Evolutionary conservation across 2,888 invertebrate genomes (phyloP), one percentile per base, ranked within the genome.

Genomic region (Melieria crassipennis): DNA sequence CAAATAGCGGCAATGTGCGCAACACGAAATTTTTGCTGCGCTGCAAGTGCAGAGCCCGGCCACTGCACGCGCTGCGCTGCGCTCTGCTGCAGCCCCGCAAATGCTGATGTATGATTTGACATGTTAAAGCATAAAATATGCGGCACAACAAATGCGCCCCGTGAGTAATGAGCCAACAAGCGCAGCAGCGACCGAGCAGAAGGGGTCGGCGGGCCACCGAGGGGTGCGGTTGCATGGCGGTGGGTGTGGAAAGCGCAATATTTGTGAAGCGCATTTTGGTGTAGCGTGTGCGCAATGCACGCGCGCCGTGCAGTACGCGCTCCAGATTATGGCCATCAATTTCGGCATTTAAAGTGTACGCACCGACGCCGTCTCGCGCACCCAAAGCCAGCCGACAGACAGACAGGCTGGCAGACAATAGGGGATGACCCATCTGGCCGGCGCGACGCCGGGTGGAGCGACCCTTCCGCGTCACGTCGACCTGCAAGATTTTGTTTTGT

Each of bases 251-350:
- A 56, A 50, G 60, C 74, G 75, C 71, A 30, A 71, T 76, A 76
- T 74, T 76, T 76, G 72, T 71, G 70, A 76, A 76, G 70, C 73
- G 72, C 75, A 75, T 30, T 30, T 30, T 30, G 30, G 30, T 57
- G 30, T 16, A 57, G n/a, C 30, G 30, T 10, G 70, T 70, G 71
- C 65, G 64, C 62, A 67, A 55, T 55, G 63, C 67, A 52, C 69
- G 30, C 30, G 30, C 30, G 30, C 70, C 70, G 70, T 71, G 72
- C 73, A 75, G 72, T 70, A 66, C 72, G 72, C 30, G 30, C 30
- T 30, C 30, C 82, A 83, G 82, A 81, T 83, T 83, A 83, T 82
- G 80, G 81, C 78, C 84, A 83, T 83, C 84, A 83, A 83, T 83
- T 83, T 82, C 78, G 80, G 84, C 79, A 83, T 83, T 82, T 80